A percentile compares a stretch with the other conserved stretches of the same genome.
phyloP scores from a whole-genome alignment of 2,888 invertebrate genomes.

The Limnephilus lunatus region DNA sequence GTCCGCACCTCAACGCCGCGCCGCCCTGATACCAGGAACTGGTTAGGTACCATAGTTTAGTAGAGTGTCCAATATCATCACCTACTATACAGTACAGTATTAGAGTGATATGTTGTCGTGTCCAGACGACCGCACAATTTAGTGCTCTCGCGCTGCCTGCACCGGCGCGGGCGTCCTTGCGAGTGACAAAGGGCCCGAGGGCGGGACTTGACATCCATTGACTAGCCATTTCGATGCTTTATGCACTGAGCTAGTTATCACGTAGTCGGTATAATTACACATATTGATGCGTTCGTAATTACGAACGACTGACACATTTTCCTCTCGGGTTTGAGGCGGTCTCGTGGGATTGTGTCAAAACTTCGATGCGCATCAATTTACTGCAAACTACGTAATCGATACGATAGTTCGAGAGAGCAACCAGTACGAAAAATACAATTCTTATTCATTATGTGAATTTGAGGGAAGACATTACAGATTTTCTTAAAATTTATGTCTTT shows the following conservation, averaged over 20 bases:
- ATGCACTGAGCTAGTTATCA: neutral
- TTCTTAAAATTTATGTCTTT: no score
- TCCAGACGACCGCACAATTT: conserved; percentile 19
- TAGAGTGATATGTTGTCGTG: neutral
- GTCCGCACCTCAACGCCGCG: neutral
- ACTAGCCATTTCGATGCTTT: neutral
- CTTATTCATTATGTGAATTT: no score
- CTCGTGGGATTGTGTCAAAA: neutral
- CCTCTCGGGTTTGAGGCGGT: neutral
- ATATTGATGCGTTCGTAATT: neutral
- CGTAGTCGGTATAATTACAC: neutral
- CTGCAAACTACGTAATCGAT: neutral
- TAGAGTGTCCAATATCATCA: neutral
- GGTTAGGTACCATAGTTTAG: neutral
- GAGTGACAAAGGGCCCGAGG: conserved; percentile 3
- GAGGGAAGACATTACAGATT: no score
- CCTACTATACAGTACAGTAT: neutral
- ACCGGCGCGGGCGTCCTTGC: neutral
- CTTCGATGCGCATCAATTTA: neutral
- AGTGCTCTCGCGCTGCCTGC: neutral
- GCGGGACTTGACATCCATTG: conserved; percentile 1
- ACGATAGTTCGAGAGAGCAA: neutral
- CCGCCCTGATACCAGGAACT: neutral
- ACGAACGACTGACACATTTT: neutral
- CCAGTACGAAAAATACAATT: no score